phyloP scores from a whole-genome alignment of 2,888 invertebrate genomes.

The Gastracanthus pulcherrimus region DNA sequence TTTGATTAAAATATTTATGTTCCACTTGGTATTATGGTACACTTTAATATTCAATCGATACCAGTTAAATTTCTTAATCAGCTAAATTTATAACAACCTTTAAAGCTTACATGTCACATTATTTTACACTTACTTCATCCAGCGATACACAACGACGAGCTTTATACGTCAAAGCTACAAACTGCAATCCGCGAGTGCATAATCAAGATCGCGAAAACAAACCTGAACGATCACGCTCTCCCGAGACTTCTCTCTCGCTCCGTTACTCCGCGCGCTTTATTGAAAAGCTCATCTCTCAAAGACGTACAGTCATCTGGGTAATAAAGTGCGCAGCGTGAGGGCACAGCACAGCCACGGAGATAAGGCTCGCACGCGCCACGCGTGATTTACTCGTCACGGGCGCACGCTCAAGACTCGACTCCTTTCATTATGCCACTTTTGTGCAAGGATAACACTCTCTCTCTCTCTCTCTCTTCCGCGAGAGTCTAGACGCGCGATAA shows the following conservation, averaged over 20 bases:
- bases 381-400: background rate
- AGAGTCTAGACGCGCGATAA: background rate
- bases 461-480: no score
- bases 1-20: no score
- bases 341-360: no score
- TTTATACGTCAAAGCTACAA: no score
- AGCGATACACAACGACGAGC: no score
- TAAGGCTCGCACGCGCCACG: background rate
- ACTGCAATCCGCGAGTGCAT: background rate
- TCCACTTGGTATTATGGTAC: no score
- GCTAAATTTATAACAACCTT: no score
- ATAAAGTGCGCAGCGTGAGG: slow-evolving; percentile 1
- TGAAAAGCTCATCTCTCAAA: background rate
- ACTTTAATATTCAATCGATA: no score
- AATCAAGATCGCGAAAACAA: background rate
- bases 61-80: no score
- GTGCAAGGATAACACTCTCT: background rate
- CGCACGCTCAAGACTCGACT: background rate
- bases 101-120: no score
- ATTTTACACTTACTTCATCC: no score
- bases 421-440: slow-evolving; percentile 4
- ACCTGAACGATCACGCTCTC: background rate
- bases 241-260: background rate
- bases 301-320: background rate
- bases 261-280: background rate